Evolutionary conservation across 2,113 vertebrate genomes (phyloP), one percentile per base, ranked within the genome.

Genomic region (Brachypteracias leptosomus): DNA sequence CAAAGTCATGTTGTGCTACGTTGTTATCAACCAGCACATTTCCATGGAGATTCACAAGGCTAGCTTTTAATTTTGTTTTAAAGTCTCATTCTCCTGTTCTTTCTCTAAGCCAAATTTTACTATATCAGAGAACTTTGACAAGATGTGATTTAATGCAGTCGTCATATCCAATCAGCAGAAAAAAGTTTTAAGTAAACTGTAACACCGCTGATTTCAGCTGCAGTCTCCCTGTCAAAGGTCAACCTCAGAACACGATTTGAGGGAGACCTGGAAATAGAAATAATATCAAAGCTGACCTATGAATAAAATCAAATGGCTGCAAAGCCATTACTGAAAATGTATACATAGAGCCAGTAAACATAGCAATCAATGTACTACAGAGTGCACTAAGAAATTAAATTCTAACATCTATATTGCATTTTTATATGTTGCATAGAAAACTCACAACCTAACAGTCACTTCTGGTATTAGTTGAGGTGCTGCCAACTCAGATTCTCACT

Each of bases 221-320:
- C 81, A 74, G 90, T 74, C 42, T 79, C 93, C 78, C 28, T 66
- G 67, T 95, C 97, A 96, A 97, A 98, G 75, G 92, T 97, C 95
- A 98, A 31, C 67, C 55, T 62, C 77, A 96, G 94, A 96, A 97
- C 76, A 73, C 7, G 18, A 71, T 95, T 94, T 72, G 96, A 63
- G 49, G 96, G 94, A 93, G 96, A 94, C 67, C 97, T 97, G 78
- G 68, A 94, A 93, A 95, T 9, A 42, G 63, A 88, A 95, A 89
- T 73, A 95, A 90, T n/a, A 97, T 84, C 86, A 96, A 96, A 93
- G 16, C 42, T 93, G 74, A 85, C 63, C 90, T 94, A 51, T 29
- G 51, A 44, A 42, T 3, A 46, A 73, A 92, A 96, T 63, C 61
- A 87, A 92, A 83, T 26, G 25, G 61, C 83, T 92, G 88, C 62